phyloP scores from a whole-genome alignment of 2,888 invertebrate species.

The Hypena proboscidalis region DNA sequence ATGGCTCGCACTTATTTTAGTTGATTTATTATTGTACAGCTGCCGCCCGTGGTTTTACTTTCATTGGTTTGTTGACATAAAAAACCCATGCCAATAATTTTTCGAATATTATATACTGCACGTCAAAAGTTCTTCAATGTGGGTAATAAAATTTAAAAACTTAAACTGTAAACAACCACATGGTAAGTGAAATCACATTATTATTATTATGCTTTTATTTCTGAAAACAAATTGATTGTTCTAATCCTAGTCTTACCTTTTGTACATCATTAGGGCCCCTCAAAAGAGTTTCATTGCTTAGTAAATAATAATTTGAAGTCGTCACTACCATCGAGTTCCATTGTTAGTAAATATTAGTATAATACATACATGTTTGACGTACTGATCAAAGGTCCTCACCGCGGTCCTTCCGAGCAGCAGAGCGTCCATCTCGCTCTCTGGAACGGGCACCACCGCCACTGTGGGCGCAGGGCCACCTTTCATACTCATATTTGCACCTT shows the following conservation, averaged over 20 bases:
- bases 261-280: too few species aligned
- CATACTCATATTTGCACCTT: constrained; percentile 60
- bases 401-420: constrained; percentile 90
- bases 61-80: too few species aligned
- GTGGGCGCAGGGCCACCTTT: constrained; percentile 81
- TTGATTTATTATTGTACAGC: constrained; percentile 11
- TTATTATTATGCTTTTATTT: too few species aligned
- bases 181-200: too few species aligned
- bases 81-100: too few species aligned
- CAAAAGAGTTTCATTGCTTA: constrained; percentile 1
- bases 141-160: too few species aligned
- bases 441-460: constrained; percentile 86
- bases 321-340: constrained; percentile 3
- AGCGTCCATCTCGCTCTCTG: constrained; percentile 93
- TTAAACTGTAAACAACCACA: too few species aligned
- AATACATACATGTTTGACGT: constrained; percentile 84
- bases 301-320: background rate
- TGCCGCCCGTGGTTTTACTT: too few species aligned
- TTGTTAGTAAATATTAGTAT: constrained; percentile 40
- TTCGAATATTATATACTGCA: too few species aligned
- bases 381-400: constrained; percentile 89
- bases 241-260: too few species aligned
- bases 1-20: constrained; percentile 13
- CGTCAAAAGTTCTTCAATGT: too few species aligned
- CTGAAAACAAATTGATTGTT: too few species aligned